Evolutionary conservation across 2,797 vertebrate species (phyloP), one percentile per base, ranked within the genome.

Genomic region (Anableps anableps): DNA sequence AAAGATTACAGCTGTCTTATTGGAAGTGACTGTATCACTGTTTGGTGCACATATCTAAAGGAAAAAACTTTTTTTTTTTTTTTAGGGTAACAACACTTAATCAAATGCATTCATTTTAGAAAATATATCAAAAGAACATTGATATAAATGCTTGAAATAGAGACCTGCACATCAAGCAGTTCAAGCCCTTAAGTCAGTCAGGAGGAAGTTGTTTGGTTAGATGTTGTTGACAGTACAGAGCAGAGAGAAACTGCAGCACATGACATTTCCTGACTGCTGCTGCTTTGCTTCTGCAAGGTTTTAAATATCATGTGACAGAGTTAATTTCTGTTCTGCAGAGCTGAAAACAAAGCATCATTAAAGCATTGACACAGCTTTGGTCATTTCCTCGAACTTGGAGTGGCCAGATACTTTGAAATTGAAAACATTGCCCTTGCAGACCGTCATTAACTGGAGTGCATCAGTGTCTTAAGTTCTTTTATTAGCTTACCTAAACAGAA

Each of bases 251-350:
- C 41, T 16, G 75, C 34, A 76, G 9, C 60, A 2, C 60, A 34
- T 36, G 31, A 68, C 14, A 9, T 29, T 26, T 51, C 48, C 47
- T 53, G 36, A 29, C 62, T 70, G 76, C 47, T 43, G 74, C 41
- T 66, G 31, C 48, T 29, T 38, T 43, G 76, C 62, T 21, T 64
- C 48, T 50, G 31, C 34, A 16, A 76, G 31, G 31, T 68, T 53
- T 68, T 51, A 36, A 51, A 41, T 68, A 26, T 77, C 23, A 36
- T 51, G 43, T 47, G 29, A 62, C 19, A 2, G 19, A 16, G n/a
- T 66, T 48, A 9, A 31, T 50, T 68, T 77, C 53, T 38, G 45
- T 66, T 41, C 62, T 41, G 75, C 58, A 77, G 62, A 17, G 26
- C 14, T 29, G 34, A 48, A 26, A 38, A 29, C 11, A n/a, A 38